Base-by-base conservation (phyloP, 2,113 vertebrate species). In the Urocynchramus pylzowi region DNA sequence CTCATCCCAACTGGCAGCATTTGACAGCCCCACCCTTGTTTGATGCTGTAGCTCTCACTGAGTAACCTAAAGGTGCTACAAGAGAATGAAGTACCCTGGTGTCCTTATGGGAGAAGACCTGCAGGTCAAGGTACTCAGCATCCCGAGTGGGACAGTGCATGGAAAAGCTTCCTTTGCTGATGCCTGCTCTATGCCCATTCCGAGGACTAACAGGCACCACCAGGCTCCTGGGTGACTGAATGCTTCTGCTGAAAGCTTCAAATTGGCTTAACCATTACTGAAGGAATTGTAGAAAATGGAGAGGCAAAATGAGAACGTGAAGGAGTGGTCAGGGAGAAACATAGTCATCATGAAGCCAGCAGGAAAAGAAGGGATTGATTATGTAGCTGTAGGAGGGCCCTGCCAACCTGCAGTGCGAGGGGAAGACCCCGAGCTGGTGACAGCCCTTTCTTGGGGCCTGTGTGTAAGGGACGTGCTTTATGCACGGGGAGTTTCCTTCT, bases 341-440 rank as follows among this genome's bases (percentile, higher is more conserved):
- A 42, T 3, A 63, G 71, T 90, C 75, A 54, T 83, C 67, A 16
- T 52, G 80, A 88, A 81, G 37, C 21, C 52, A 89, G 76, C 42
- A 80, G 79, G 75, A 87, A 83, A 91, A 95, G 90, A 91, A 90
- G 49, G 71, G 23, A 65, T 70, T 88, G 93, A 87, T 87, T 88
- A 57, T 87, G 78, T 56, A 87, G 78, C 82, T 96, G 53, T 13
- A 45, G 41, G 65, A 91, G 77, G 24, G 16, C 56, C 61, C 44
- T 85, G 81, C 89, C 84, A 95, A 65, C 63, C 2, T 54, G 50
- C 86, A 74, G 86, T 28, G 64, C 21, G 47, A 63, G 1, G 47
- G 42, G 83, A 67, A 93, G 86, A 90, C 59, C 86, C 59, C 4
- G 39, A 86, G 92, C 68, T 90, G 64, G 76, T 92, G 88, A 59